These are phyloP conservation scores for Florisuga fusca DNA, from an alignment of 2,797 vertebrate genomes.

Conservation along the genomic window DNA sequence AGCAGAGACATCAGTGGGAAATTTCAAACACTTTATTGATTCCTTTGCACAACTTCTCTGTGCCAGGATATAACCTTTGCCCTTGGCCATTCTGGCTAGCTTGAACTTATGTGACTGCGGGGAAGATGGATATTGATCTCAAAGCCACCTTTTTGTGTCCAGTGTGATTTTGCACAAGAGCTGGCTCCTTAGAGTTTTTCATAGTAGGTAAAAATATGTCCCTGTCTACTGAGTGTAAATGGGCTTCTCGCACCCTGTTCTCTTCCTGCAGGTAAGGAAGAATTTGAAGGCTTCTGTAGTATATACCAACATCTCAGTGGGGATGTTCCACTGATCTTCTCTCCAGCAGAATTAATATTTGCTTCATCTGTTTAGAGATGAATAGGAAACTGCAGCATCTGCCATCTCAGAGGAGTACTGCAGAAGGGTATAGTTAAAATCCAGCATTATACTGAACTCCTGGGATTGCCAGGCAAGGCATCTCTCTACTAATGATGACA, in stretches of 20 bases:
- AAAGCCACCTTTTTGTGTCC: neutral
- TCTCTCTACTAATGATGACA: constrained; percentile 49
- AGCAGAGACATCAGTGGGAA: neutral
- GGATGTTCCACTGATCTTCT: neutral
- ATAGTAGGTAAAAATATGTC: neutral
- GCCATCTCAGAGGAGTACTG: constrained; percentile 27
- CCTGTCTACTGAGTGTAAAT: neutral
- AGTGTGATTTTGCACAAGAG: neutral
- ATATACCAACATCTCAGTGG: neutral
- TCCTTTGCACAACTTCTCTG: neutral
- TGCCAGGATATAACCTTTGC: neutral
- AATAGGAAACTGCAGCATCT: constrained; percentile 47
- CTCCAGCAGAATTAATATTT: constrained; percentile 52
- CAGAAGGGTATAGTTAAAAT: constrained; percentile 34
- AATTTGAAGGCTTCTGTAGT: neutral
- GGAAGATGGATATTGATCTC: neutral
- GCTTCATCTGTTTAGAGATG: neutral
- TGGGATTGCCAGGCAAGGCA: constrained; percentile 4
- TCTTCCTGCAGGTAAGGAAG: neutral
- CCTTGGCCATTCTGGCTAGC: neutral
- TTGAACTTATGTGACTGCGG: neutral
- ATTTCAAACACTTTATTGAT: neutral
- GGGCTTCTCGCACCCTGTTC: neutral
- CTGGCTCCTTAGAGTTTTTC: neutral
- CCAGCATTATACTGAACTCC: neutral